Evolutionary conservation across 2,888 invertebrate species (phyloP).

Genomic region (Coelinius sp.): DNA sequence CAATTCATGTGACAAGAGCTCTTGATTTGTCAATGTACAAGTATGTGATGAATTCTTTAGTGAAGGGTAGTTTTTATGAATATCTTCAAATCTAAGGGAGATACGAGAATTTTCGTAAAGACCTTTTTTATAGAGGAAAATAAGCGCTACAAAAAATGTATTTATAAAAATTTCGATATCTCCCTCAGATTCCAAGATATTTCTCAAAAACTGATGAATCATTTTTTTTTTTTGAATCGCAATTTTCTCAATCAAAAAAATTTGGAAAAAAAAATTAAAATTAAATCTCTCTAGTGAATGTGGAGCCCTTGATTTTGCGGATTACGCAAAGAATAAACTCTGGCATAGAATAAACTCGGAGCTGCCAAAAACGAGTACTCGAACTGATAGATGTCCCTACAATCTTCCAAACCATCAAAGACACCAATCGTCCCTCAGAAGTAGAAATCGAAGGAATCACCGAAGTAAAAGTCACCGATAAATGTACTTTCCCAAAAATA

Average conservation of each 20-base stretch:
- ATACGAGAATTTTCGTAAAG: too few relatives aligned
- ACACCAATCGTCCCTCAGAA: neutral
- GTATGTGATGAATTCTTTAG: conserved; percentile 44
- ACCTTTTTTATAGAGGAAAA: too few relatives aligned
- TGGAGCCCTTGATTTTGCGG: conserved; percentile 40
- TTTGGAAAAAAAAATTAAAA: neutral
- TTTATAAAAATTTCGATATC: too few relatives aligned
- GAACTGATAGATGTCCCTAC: conserved; percentile 27
- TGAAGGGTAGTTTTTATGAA: too few relatives aligned
- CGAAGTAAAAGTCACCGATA: conserved; percentile 38
- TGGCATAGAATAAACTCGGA: conserved; percentile 49
- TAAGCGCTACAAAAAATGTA: too few relatives aligned
- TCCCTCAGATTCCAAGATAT: too few relatives aligned
- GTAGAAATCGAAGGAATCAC: conserved; percentile 37
- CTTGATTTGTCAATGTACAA: conserved; percentile 53
- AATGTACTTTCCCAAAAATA: neutral
- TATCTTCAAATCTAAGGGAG: too few relatives aligned
- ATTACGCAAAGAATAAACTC: conserved; percentile 42
- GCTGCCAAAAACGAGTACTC: conserved; percentile 40
- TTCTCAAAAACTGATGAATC: too few relatives aligned
- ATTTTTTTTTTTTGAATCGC: neutral
- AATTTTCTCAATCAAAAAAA: neutral
- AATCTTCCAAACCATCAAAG: neutral
- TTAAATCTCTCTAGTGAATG: conserved; percentile 37
- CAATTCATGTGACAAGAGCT: conserved; percentile 56